Conservation (phyloP, 2,113 vertebrate genomes). For the Spea bombifrons region DNA sequence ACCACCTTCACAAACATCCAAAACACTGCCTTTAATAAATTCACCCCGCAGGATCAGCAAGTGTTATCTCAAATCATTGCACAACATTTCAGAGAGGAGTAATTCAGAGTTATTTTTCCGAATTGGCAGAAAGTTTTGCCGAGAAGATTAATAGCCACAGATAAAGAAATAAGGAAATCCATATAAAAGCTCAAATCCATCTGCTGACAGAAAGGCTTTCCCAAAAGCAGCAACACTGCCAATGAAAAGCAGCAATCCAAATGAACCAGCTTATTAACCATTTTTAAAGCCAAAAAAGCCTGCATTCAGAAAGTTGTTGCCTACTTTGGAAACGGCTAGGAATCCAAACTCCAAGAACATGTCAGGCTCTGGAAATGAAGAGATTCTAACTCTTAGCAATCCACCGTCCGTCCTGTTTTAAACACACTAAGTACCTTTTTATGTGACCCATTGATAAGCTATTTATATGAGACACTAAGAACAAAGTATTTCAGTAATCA, state of each 20-base stretch:
- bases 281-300: background rate
- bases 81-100: too few relatives aligned
- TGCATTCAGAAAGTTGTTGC: background rate
- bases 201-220: background rate
- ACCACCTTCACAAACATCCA: too few relatives aligned
- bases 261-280: background rate
- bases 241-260: background rate
- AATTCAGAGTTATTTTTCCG: too few relatives aligned
- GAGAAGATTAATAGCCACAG: background rate
- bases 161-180: background rate
- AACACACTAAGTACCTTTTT: too few relatives aligned
- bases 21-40: too few relatives aligned
- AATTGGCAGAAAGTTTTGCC: too few relatives aligned
- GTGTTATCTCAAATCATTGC: too few relatives aligned
- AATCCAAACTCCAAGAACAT: background rate
- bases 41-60: too few relatives aligned
- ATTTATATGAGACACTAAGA: too few relatives aligned
- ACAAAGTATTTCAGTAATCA: too few relatives aligned
- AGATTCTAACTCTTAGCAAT: background rate
- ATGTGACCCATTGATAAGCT: too few relatives aligned
- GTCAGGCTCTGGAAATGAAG: background rate
- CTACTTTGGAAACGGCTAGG: background rate
- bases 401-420: background rate
- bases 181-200: background rate
- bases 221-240: background rate